Conservation (phyloP, 2,888 invertebrate species). For the Agrilus biguttatus region DNA sequence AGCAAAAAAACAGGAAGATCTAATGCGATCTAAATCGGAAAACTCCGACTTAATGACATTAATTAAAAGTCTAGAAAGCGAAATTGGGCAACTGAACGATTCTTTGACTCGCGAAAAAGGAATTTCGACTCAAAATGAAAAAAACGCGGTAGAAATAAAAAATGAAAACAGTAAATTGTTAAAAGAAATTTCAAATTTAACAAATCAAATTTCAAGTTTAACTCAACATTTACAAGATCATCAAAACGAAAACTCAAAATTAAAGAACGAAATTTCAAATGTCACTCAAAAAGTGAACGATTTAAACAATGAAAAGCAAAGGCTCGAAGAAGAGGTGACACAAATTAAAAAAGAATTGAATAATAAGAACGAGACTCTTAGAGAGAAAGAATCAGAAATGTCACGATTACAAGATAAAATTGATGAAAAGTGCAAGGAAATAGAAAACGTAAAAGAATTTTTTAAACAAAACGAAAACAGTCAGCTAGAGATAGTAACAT, state of each 20-base stretch:
- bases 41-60: not conserved
- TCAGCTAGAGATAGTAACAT: not conserved
- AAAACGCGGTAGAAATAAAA: not conserved
- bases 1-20: constrained; percentile 29
- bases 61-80: constrained; percentile 15
- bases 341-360: no score
- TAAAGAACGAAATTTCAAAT: constrained; percentile 1
- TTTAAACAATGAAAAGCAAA: not conserved
- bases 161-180: not conserved
- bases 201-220: not conserved
- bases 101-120: not conserved
- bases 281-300: not conserved
- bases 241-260: constrained; percentile 5
- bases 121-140: not conserved
- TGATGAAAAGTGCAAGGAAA: not conserved
- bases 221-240: constrained; percentile 11
- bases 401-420: not conserved
- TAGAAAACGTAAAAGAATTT: no score
- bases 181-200: not conserved
- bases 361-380: not conserved
- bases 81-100: constrained; percentile 11
- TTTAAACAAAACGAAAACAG: not conserved
- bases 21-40: not conserved
- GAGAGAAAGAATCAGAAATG: not conserved
- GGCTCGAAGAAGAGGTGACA: not conserved